phyloP scores from a whole-genome alignment of 2,797 vertebrate genomes.

The Nasua narica region DNA sequence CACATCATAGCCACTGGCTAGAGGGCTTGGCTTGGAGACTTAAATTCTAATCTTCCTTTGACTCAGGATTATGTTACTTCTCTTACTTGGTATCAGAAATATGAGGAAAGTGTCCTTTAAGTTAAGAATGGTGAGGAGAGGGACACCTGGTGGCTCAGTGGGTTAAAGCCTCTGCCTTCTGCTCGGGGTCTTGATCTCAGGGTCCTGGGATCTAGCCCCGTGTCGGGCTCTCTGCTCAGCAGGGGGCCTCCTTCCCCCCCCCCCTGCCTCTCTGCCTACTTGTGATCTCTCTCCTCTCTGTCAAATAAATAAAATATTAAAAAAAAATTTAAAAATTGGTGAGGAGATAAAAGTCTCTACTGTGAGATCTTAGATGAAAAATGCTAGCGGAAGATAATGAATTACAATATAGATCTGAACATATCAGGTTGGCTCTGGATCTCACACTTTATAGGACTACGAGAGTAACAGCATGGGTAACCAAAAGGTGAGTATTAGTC shows the following conservation, averaged over 20 bases:
- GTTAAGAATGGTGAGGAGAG: background rate
- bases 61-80: background rate
- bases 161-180: no score
- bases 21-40: background rate
- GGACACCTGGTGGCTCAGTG: no score
- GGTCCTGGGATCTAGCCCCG: no score
- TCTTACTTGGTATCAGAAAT: background rate
- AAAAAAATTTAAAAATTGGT: no score
- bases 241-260: no score
- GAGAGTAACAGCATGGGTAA: background rate
- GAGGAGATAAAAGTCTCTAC: background rate
- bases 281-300: no score
- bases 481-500: background rate
- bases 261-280: no score
- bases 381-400: background rate
- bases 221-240: no score
- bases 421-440: background rate
- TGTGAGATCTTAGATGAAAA: background rate
- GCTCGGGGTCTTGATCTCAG: no score
- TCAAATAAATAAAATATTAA: no score
- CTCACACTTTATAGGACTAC: background rate
- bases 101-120: background rate
- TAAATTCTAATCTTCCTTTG: background rate
- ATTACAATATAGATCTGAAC: background rate
- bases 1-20: background rate